Evolutionary conservation across 2,113 vertebrate genomes (phyloP).

Genomic region (Ascaphus truei): DNA sequence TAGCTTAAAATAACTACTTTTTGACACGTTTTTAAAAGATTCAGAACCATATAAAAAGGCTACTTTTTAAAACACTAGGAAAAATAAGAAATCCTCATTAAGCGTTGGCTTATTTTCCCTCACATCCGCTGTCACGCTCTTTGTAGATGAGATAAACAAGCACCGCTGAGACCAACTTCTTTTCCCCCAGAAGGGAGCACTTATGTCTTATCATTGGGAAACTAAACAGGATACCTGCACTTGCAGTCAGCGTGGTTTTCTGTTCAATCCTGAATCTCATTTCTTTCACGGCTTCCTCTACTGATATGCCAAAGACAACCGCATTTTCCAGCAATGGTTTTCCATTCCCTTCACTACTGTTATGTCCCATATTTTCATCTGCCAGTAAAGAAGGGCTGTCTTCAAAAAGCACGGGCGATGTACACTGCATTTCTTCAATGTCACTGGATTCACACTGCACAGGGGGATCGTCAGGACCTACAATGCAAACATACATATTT

Average conservation of each 20-base stretch:
- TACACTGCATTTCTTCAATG: slow-evolving; percentile 31
- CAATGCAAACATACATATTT: neutral
- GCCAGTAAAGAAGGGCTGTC: slow-evolving; percentile 57
- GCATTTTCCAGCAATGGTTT: slow-evolving; percentile 40
- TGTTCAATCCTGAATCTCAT: slow-evolving; percentile 94
- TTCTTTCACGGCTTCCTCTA: slow-evolving; percentile 90
- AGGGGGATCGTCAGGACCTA: neutral
- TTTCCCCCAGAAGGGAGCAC: too few relatives aligned
- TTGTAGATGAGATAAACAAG: too few relatives aligned
- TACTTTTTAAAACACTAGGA: too few relatives aligned
- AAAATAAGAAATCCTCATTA: too few relatives aligned
- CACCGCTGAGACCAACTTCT: too few relatives aligned
- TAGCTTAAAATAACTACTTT: too few relatives aligned
- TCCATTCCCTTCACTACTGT: slow-evolving; percentile 35
- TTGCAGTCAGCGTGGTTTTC: slow-evolving; percentile 88
- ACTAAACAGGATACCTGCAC: slow-evolving; percentile 95
- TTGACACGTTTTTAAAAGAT: too few relatives aligned
- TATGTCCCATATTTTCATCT: neutral
- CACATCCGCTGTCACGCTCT: too few relatives aligned
- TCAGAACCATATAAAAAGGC: too few relatives aligned
- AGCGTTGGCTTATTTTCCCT: too few relatives aligned
- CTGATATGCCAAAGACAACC: slow-evolving; percentile 78
- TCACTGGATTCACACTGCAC: neutral
- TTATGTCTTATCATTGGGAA: too few relatives aligned
- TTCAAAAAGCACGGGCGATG: slow-evolving; percentile 85